A percentile compares a stretch with the other conserved stretches of the same genome.
Evolutionary conservation across 53 echinoderm and acorn worm species (phyloP).

Genomic region (Holothuria scabra): DNA sequence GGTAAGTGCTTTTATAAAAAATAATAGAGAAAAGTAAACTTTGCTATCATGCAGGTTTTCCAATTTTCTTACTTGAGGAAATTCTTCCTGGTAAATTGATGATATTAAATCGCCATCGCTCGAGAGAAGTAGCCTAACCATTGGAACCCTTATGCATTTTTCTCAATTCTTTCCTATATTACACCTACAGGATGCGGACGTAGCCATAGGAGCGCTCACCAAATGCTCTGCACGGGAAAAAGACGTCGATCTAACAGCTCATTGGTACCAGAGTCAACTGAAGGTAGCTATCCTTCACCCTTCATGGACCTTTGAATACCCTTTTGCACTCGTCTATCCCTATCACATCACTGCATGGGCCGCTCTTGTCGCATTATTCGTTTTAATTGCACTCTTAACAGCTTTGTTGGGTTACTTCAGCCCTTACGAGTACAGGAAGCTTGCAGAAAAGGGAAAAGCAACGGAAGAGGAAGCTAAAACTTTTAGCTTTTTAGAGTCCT

Average conservation of each 20-base stretch:
- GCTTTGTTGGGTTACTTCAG: conserved; percentile 66
- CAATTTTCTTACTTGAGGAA: no score
- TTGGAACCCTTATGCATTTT: no score
- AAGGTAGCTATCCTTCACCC: conserved; percentile 79
- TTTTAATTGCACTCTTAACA: conserved; percentile 56
- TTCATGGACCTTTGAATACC: conserved; percentile 75
- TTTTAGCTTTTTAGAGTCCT: conserved; percentile 65
- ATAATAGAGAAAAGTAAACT: no score
- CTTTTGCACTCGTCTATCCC: conserved; percentile 74
- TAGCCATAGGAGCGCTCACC: conserved; percentile 74
- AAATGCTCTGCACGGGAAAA: conserved; percentile 64
- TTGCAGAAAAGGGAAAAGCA: conserved; percentile 50
- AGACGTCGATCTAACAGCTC: conserved; percentile 68
- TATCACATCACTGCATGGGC: conserved; percentile 75
- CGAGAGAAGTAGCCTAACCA: no score
- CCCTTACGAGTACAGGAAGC: conserved; percentile 71
- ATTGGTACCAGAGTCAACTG: conserved; percentile 64
- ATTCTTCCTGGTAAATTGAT: no score
- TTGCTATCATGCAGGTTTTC: no score
- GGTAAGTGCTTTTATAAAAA: conserved; percentile 57
- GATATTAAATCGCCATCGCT: no score
- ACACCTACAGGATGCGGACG: conserved; percentile 80
- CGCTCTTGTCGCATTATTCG: conserved; percentile 63
- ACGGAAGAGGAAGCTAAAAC: conserved; percentile 60
- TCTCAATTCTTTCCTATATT: neutral